Conservation (phyloP, 2,888 invertebrate species). For the Microctonus hyperodae region DNA sequence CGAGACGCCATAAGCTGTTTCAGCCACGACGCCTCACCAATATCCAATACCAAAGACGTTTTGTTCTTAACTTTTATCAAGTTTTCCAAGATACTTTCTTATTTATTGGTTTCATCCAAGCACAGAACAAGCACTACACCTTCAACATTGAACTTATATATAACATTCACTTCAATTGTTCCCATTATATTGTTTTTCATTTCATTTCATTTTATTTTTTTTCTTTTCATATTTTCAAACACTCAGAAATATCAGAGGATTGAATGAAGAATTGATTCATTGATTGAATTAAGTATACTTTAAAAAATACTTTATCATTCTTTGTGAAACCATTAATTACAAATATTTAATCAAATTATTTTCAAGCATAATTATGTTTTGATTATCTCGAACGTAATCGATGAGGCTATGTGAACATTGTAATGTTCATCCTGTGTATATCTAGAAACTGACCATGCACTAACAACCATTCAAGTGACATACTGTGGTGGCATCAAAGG, state of each 20-base stretch:
- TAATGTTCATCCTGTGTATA: not conserved
- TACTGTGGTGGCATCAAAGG: not conserved
- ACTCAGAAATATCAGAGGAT: not conserved
- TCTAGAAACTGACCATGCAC: not conserved
- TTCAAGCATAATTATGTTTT: no score
- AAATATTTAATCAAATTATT: no score
- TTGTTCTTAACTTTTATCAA: slow-evolving; percentile 20
- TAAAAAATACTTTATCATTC: not conserved
- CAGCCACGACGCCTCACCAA: slow-evolving; percentile 12
- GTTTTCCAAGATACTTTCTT: slow-evolving; percentile 15
- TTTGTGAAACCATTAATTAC: not conserved
- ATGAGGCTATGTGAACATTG: not conserved
- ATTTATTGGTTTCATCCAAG: slow-evolving; percentile 20
- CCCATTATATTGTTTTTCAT: not conserved
- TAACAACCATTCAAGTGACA: not conserved
- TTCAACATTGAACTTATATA: not conserved
- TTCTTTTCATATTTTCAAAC: not conserved
- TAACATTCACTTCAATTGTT: not conserved
- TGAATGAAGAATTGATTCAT: not conserved
- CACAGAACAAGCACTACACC: not conserved
- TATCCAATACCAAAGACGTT: slow-evolving; percentile 15
- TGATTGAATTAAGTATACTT: not conserved
- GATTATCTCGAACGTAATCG: not conserved
- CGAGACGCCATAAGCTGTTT: slow-evolving; percentile 23
- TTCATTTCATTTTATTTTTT: no score